Evolutionary conservation across 2,797 vertebrate genomes (phyloP).

Genomic region (Psittacula derbiana): DNA sequence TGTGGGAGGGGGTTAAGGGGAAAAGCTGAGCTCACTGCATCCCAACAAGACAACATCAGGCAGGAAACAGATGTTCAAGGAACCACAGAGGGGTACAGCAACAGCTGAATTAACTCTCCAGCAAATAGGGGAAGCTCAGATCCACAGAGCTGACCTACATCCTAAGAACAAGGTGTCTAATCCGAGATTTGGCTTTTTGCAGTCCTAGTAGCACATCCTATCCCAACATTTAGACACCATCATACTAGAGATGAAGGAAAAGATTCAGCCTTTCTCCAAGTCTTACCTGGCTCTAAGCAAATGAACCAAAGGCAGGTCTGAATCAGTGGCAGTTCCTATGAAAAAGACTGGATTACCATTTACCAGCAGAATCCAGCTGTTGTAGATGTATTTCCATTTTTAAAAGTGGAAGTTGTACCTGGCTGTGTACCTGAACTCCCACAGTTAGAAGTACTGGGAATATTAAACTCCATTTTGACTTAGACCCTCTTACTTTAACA

Average conservation of each 20-base stretch:
- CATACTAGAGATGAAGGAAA: not conserved
- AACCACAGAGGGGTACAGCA: slow-evolving; percentile 68
- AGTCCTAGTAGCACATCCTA: not conserved
- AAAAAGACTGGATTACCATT: not conserved
- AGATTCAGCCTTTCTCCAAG: not conserved
- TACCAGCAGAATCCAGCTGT: not conserved
- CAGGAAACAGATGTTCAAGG: slow-evolving; percentile 80
- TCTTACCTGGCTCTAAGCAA: not conserved
- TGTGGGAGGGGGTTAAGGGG: slow-evolving; percentile 65
- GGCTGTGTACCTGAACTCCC: not conserved
- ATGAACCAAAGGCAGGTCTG: not conserved
- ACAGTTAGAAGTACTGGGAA: not conserved
- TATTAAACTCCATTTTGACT: not conserved
- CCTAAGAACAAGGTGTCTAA: not conserved
- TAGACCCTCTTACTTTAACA: not conserved
- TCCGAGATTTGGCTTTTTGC: not conserved
- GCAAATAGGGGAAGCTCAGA: not conserved
- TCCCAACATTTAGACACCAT: not conserved
- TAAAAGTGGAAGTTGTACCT: not conserved
- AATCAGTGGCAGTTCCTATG: fast-evolving
- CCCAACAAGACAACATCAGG: slow-evolving; percentile 66
- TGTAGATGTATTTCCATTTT: not conserved
- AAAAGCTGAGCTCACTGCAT: slow-evolving; percentile 78
- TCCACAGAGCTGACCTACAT: not conserved
- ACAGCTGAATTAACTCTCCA: slow-evolving; percentile 12